Evolutionary conservation across 2,888 invertebrate genomes (phyloP), one percentile per base, ranked within the genome.

Genomic region (Nephrocerus scutellatus): DNA sequence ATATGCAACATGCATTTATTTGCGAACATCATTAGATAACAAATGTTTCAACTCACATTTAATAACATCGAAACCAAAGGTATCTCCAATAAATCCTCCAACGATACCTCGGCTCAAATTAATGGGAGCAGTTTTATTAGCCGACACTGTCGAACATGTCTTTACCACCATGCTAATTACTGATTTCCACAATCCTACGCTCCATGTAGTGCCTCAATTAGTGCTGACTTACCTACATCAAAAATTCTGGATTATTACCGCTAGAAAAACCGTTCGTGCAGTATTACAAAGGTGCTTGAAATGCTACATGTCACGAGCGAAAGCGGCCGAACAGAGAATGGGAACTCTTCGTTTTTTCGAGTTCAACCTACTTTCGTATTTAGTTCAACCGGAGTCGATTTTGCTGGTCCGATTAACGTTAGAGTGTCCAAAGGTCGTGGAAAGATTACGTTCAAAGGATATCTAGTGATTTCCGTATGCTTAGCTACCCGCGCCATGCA

Each of bases 371-470:
- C 20, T 34, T 8, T 18, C 26, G 9, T 48, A 48, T 14, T 50
- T 52, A 23, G 32, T 31, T 7, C 31, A 41, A 44, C 36, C 12
- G 49, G 51, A 3, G 39, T 51, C 4, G 52, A 52, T 34, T 47
- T 43, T 19, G 46, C 42, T 15, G 45, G 48, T 14, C 46, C 44
- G 13, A 37, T 47, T 21, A 18, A 28, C 2, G 32, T 51, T 4
- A 47, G 48, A 9, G 49, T 46, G 23, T 36, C 39, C 9, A 31
- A 19, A 8, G n/a, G 33, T 13, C 22, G 47, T 26, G 30, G 28
- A 21, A 33, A 38, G n/a, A n/a, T 23, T 8, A 30, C 25, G 4
- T 19, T 25, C 3, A 50, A 50, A 32, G 30, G 35, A 2, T 50
- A 49, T 25, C 36, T 49, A 14, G 45, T 43, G 10, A 28, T 48